Evolutionary conservation across 2,888 invertebrate genomes (phyloP).

Genomic region (Melieria crassipennis): DNA sequence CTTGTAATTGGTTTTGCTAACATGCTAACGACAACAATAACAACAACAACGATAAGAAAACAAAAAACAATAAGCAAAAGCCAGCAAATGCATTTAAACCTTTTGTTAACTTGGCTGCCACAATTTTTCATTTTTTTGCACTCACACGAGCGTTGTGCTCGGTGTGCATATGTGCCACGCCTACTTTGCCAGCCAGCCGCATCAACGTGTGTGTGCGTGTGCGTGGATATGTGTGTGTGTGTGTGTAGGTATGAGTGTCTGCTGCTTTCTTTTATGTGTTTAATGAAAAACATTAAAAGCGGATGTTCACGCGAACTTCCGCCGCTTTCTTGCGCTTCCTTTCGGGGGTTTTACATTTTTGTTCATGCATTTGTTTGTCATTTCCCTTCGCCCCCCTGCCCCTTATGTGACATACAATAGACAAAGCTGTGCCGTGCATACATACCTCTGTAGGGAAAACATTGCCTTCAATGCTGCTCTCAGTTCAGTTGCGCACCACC

Average conservation of each 20-base stretch:
- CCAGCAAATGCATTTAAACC: slow-evolving; percentile 29
- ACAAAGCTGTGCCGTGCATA: not conserved
- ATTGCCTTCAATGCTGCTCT: too few relatives aligned
- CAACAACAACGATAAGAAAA: slow-evolving; percentile 8
- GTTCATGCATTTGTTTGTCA: slow-evolving; percentile 14
- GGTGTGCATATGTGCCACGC: too few relatives aligned
- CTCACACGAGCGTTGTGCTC: not conserved
- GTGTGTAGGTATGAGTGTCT: not conserved
- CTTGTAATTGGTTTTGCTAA: slow-evolving; percentile 2
- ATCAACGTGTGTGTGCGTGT: not conserved
- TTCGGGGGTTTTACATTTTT: slow-evolving; percentile 4
- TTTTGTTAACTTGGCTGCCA: slow-evolving; percentile 25
- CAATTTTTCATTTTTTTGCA: slow-evolving; percentile 17
- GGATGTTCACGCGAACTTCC: slow-evolving; percentile 40
- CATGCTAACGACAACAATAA: not conserved
- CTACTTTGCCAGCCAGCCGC: not conserved
- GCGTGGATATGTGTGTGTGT: not conserved
- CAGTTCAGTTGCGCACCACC: too few relatives aligned
- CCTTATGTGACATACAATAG: slow-evolving; percentile 5
- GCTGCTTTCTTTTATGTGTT: slow-evolving; percentile 36
- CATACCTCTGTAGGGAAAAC: too few relatives aligned
- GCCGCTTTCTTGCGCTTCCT: slow-evolving; percentile 17
- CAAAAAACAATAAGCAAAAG: slow-evolving; percentile 15
- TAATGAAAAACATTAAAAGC: slow-evolving; percentile 42
- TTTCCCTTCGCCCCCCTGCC: slow-evolving; percentile 21